These are phyloP conservation scores for Digitonthophagus gazella DNA, from an alignment of 2,888 invertebrate species.

Conservation along the genomic window DNA sequence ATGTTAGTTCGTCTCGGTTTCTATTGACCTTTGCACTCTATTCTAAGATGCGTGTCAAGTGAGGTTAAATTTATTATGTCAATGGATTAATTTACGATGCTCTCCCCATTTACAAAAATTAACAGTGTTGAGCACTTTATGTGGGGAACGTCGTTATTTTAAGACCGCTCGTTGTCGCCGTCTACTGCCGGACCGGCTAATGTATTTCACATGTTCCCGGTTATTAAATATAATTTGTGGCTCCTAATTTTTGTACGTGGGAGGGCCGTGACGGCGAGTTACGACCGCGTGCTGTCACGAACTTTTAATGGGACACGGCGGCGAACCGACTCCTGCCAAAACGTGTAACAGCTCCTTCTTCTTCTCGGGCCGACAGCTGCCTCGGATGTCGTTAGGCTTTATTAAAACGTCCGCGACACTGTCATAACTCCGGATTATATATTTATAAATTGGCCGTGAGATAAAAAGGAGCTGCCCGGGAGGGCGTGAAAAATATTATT, in stretches of 20 bases:
- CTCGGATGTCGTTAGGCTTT: slow-evolving; percentile 1
- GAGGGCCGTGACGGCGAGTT: slow-evolving; percentile 4
- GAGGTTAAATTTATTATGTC: neutral
- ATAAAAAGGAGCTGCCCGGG: neutral
- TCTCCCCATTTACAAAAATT: neutral
- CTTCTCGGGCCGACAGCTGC: slow-evolving; percentile 8
- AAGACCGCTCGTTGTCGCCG: neutral
- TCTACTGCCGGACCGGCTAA: slow-evolving; percentile 25
- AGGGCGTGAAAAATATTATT: neutral
- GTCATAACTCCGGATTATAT: neutral
- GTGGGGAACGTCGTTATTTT: neutral
- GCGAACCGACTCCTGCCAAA: neutral
- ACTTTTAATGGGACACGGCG: slow-evolving; percentile 8
- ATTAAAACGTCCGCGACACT: slow-evolving; percentile 6
- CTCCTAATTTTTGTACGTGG: slow-evolving; percentile 25
- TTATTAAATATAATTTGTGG: slow-evolving; percentile 30
- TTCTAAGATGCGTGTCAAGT: neutral
- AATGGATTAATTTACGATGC: neutral
- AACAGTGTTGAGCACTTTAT: neutral
- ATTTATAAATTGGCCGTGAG: neutral
- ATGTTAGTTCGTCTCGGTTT: neutral
- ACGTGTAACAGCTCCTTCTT: neutral
- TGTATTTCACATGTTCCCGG: slow-evolving; percentile 29
- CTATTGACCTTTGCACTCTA: neutral
- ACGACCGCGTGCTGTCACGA: slow-evolving; percentile 10